Conservation (phyloP, 2,113 vertebrate genomes). For the Oceanites oceanicus region DNA sequence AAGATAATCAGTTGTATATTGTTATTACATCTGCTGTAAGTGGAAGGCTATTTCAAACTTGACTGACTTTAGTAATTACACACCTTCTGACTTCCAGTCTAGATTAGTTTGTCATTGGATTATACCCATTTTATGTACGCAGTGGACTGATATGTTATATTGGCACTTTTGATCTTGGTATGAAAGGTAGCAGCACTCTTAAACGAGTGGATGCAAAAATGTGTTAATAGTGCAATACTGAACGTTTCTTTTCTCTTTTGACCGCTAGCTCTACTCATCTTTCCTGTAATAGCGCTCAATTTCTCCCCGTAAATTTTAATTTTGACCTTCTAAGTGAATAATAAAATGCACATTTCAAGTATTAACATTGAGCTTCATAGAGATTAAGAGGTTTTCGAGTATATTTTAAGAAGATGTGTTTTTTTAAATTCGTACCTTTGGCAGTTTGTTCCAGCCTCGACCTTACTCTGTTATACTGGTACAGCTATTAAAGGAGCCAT, state of each 20-base stretch:
- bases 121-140: neutral
- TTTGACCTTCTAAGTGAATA: neutral
- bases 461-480: neutral
- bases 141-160: neutral
- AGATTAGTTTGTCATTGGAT: neutral
- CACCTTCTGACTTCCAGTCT: neutral
- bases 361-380: neutral
- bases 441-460: neutral
- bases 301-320: neutral
- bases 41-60: constrained; percentile 14
- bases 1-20: neutral
- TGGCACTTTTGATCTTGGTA: neutral
- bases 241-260: neutral
- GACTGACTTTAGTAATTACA: neutral
- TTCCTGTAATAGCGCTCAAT: neutral
- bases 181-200: neutral
- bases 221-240: neutral
- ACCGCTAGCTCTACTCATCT: neutral
- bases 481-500: neutral
- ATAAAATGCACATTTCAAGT: neutral
- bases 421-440: neutral
- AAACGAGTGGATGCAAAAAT: neutral
- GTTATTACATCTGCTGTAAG: neutral
- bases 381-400: neutral
- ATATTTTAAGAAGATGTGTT: neutral